Conservation (phyloP, 2,797 vertebrate species). For the Sarcophilus harrisii region DNA sequence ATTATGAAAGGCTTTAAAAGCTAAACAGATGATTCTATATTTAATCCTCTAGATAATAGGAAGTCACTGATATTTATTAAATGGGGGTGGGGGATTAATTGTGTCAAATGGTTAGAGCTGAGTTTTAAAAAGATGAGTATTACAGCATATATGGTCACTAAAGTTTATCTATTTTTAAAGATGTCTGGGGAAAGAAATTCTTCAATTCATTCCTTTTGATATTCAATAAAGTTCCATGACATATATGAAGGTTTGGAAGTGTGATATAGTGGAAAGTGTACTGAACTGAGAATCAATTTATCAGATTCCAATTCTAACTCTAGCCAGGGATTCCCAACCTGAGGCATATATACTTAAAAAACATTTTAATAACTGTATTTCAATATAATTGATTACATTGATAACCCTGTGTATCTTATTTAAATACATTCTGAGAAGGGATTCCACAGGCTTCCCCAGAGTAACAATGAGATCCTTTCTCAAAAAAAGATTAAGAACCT, state of each 20-base stretch:
- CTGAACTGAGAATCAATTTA: background rate
- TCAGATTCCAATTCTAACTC: background rate
- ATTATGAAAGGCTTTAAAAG: background rate
- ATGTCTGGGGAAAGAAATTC: constrained; percentile 25
- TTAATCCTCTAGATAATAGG: background rate
- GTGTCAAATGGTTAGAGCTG: background rate
- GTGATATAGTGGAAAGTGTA: accelerated
- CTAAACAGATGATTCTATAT: background rate
- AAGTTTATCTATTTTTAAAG: constrained; percentile 27
- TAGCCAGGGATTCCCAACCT: background rate
- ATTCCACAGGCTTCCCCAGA: background rate
- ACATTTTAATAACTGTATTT: background rate
- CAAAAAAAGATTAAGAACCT: background rate
- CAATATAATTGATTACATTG: background rate
- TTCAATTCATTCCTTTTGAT: constrained; percentile 52
- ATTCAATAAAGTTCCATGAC: constrained; percentile 55
- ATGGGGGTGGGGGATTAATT: background rate
- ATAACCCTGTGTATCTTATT: background rate
- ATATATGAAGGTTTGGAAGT: background rate
- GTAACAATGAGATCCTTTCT: background rate
- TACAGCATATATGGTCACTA: constrained; percentile 40
- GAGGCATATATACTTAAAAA: background rate
- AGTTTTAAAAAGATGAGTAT: background rate
- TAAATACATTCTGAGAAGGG: background rate
- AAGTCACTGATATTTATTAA: background rate